Evolutionary conservation across 2,888 invertebrate genomes (phyloP).

Genomic region (Tribolium freemani): DNA sequence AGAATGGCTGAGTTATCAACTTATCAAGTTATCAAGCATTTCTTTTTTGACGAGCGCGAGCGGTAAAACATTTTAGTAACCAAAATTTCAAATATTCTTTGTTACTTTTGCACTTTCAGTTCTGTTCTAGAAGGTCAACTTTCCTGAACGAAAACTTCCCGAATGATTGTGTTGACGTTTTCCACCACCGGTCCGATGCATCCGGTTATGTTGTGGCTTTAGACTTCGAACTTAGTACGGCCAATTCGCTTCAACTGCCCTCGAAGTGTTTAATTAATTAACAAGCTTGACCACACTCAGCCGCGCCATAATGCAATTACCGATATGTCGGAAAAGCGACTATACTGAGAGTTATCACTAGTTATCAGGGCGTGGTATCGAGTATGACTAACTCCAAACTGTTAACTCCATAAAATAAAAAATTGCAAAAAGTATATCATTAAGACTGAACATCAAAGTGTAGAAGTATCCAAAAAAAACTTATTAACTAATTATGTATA

Average conservation of each 20-base stretch:
- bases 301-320: slow-evolving; percentile 42
- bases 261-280: slow-evolving; percentile 41
- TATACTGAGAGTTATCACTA: slow-evolving; percentile 18
- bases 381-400: background rate
- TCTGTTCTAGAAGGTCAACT: background rate
- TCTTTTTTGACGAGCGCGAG: too few relatives aligned
- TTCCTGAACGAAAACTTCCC: background rate
- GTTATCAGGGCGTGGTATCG: slow-evolving; percentile 28
- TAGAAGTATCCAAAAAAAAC: too few relatives aligned
- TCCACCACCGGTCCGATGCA: slow-evolving; percentile 21
- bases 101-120: background rate
- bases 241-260: slow-evolving; percentile 33
- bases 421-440: too few relatives aligned
- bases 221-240: slow-evolving; percentile 34
- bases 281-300: slow-evolving; percentile 37
- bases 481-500: too few relatives aligned
- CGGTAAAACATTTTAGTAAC: too few relatives aligned
- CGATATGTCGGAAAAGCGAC: slow-evolving; percentile 35
- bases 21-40: too few relatives aligned
- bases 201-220: slow-evolving; percentile 35
- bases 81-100: background rate
- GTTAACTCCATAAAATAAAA: background rate
- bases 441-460: background rate
- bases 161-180: slow-evolving; percentile 1
- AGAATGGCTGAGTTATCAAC: too few relatives aligned